A percentile compares a stretch with the other conserved stretches of the same genome.
phyloP scores from a whole-genome alignment of 2,888 invertebrate genomes.

The Spilarctia lutea region DNA sequence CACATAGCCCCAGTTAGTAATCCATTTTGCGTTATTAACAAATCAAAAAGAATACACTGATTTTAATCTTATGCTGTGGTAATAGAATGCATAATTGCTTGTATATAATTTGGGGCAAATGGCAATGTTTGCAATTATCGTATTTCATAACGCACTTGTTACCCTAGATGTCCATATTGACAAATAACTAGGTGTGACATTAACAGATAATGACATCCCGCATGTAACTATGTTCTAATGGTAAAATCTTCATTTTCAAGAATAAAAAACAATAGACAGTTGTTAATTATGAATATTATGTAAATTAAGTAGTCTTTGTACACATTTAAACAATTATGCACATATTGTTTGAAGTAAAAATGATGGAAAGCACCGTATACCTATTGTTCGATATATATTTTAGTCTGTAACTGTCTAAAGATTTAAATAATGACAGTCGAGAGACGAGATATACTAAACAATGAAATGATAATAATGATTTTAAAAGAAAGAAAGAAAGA shows the following conservation, averaged over 20 bases:
- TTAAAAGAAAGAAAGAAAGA: too few relatives aligned
- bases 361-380: too few relatives aligned
- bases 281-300: too few relatives aligned
- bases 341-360: background rate
- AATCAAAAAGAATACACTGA: background rate
- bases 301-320: background rate
- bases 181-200: conserved; percentile 39
- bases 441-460: background rate
- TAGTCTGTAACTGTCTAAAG: background rate
- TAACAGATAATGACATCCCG: conserved; percentile 44
- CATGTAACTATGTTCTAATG: conserved; percentile 10
- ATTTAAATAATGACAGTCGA: background rate
- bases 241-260: background rate
- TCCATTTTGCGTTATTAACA: conserved; percentile 34
- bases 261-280: background rate
- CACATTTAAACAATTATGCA: background rate
- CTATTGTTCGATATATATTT: background rate
- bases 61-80: background rate
- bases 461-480: background rate
- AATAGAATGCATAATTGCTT: conserved; percentile 25
- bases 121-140: conserved; percentile 30
- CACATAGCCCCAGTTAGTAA: conserved; percentile 28
- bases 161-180: conserved; percentile 33
- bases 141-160: conserved; percentile 35
- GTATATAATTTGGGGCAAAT: conserved; percentile 4